A percentile compares a stretch with the other conserved stretches of the same genome.
Evolutionary conservation across 2,888 invertebrate species (phyloP).

Genomic region (Anaspis maculata): DNA sequence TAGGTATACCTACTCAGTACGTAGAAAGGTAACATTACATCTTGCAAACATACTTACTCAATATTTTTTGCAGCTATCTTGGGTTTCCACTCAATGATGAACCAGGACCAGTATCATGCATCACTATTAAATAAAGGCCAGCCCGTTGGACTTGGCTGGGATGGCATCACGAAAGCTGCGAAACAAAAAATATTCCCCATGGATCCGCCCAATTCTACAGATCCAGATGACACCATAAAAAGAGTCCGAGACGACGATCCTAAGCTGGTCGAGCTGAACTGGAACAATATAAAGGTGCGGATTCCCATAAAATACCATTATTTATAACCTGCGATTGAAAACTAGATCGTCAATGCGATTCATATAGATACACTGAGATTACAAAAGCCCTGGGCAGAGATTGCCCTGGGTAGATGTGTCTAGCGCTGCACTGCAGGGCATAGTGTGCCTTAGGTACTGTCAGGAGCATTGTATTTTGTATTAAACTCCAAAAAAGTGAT

Average conservation of each 20-base stretch:
- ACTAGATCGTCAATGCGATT: neutral
- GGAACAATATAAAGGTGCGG: constrained; percentile 96
- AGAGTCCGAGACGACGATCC: constrained; percentile 84
- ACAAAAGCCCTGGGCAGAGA: too few relatives aligned
- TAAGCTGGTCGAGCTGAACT: constrained; percentile 85
- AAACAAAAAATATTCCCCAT: constrained; percentile 84
- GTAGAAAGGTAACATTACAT: too few relatives aligned
- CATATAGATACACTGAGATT: too few relatives aligned
- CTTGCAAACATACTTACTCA: too few relatives aligned
- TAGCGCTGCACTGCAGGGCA: too few relatives aligned
- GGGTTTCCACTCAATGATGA: constrained; percentile 99
- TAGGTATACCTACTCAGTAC: too few relatives aligned
- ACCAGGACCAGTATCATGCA: constrained; percentile 98
- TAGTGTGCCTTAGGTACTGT: too few relatives aligned
- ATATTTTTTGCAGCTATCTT: constrained; percentile 84
- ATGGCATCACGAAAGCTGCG: constrained; percentile 90
- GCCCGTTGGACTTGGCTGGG: constrained; percentile 85
- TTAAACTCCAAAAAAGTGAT: too few relatives aligned
- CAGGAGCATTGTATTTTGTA: too few relatives aligned
- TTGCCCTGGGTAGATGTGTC: too few relatives aligned
- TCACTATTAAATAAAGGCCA: constrained; percentile 88
- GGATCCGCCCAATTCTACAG: constrained; percentile 95
- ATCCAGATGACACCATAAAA: constrained; percentile 87
- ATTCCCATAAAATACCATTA: neutral
- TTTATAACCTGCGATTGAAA: neutral